phyloP scores from a whole-genome alignment of 2,888 invertebrate species.

The Argyra leucocephala region DNA sequence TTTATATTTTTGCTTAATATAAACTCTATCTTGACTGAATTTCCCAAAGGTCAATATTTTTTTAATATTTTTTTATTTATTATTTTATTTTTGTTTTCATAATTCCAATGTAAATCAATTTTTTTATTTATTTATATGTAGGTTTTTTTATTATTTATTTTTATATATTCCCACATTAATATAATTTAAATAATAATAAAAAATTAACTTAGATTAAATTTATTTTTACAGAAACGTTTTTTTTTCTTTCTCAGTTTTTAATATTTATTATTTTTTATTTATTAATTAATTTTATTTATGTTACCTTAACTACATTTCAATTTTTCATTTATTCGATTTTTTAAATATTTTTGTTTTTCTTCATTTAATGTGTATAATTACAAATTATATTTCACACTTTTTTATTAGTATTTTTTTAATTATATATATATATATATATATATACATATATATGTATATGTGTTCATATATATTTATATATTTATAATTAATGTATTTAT shows the following conservation, averaged over 20 bases:
- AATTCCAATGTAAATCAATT: constrained; percentile 20
- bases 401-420: background rate
- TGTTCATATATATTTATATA: constrained; percentile 20
- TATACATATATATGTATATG: constrained; percentile 17
- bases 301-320: constrained; percentile 20
- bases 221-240: constrained; percentile 14
- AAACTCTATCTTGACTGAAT: no score
- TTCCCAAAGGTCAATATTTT: background rate
- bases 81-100: constrained; percentile 14
- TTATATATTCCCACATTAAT: constrained; percentile 14
- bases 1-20: no score
- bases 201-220: no score
- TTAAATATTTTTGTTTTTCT: constrained; percentile 18
- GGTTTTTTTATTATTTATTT: constrained; percentile 13
- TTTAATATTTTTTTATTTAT: constrained; percentile 13
- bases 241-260: constrained; percentile 18
- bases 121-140: constrained; percentile 25
- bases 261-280: constrained; percentile 28
- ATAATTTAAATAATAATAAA: no score
- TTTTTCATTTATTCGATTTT: constrained; percentile 14
- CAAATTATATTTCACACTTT: constrained; percentile 26
- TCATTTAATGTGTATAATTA: constrained; percentile 22
- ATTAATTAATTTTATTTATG: constrained; percentile 21
- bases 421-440: constrained; percentile 15
- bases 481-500: constrained; percentile 7